Evolutionary conservation across 2,888 invertebrate species (phyloP).

Genomic region (Oscheius sp.): DNA sequence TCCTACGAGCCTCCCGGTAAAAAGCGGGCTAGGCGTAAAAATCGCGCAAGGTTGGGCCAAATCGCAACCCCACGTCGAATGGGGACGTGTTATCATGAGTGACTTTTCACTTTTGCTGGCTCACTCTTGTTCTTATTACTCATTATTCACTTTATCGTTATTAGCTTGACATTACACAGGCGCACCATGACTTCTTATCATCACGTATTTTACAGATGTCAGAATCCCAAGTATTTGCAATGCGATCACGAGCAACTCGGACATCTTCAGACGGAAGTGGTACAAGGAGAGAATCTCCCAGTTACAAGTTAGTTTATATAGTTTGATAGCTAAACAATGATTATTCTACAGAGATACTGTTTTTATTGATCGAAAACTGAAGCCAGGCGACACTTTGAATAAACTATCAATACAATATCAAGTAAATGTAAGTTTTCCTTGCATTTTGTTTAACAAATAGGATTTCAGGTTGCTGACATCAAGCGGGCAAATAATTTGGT

Average conservation of each 20-base stretch:
- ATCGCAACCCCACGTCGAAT: constrained; percentile 3
- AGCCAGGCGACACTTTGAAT: constrained; percentile 68
- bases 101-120: too few relatives aligned
- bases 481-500: constrained; percentile 70
- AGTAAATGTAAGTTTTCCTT: constrained; percentile 61
- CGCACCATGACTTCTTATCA: not conserved
- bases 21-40: not conserved
- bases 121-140: too few relatives aligned
- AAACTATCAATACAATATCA: constrained; percentile 69
- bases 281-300: constrained; percentile 21
- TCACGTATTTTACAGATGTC: constrained; percentile 30
- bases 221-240: constrained; percentile 46
- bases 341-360: constrained; percentile 54
- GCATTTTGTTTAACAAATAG: not conserved
- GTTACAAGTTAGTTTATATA: constrained; percentile 25
- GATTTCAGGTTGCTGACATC: constrained; percentile 68
- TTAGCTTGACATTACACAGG: not conserved
- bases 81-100: too few relatives aligned
- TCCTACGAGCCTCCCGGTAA: constrained; percentile 4
- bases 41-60: not conserved
- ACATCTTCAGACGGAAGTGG: constrained; percentile 44
- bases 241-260: constrained; percentile 51
- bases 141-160: not conserved
- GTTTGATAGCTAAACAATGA: not conserved
- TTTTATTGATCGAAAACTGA: constrained; percentile 63